Evolutionary conservation across 2,888 invertebrate genomes (phyloP).

Genomic region (Sepioteuthis lessoniana): DNA sequence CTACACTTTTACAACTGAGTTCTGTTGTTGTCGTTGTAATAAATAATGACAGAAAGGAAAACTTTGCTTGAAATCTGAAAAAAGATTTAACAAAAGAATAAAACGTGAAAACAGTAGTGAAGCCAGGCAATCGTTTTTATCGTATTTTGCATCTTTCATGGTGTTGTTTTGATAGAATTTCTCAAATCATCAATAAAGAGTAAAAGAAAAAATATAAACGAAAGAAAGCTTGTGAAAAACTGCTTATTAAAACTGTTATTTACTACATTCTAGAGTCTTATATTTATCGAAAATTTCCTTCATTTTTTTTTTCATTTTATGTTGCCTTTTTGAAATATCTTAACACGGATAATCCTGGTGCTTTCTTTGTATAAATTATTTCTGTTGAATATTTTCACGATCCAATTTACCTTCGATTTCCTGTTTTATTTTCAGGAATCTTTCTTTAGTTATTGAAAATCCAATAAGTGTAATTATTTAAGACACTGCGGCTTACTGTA

Average conservation of each 20-base stretch:
- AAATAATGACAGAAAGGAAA: too few species aligned
- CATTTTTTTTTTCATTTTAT: neutral
- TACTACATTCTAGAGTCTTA: neutral
- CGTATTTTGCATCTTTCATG: neutral
- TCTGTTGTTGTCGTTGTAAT: neutral
- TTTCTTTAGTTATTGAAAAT: neutral
- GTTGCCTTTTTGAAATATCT: neutral
- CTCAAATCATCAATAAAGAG: neutral
- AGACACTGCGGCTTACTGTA: constrained; percentile 16
- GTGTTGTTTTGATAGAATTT: neutral
- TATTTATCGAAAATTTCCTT: neutral
- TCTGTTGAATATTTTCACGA: neutral
- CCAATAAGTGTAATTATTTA: neutral
- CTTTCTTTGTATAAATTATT: neutral
- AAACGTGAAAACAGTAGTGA: neutral
- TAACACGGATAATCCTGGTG: neutral
- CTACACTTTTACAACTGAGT: neutral
- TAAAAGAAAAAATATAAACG: neutral
- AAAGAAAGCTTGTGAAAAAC: neutral
- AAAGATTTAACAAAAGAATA: too few species aligned
- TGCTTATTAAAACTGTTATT: neutral
- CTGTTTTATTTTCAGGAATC: neutral
- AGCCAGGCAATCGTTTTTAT: neutral
- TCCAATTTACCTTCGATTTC: neutral
- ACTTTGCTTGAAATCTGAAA: neutral